These are phyloP conservation scores for Streblospio benedicti DNA, from an alignment of 1,140 invertebrate species.

Conservation along the genomic window DNA sequence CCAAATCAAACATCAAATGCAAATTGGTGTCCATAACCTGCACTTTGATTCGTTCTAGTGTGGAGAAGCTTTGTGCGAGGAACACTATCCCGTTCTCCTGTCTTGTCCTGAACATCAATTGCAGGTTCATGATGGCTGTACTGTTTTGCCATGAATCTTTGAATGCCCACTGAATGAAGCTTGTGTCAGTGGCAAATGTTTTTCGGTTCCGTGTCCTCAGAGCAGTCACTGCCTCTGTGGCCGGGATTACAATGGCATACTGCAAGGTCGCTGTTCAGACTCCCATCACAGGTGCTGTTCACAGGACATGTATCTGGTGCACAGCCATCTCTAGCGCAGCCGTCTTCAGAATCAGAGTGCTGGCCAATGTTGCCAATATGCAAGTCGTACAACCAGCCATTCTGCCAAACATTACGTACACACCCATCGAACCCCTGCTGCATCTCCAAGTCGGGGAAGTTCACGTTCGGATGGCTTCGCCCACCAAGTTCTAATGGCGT, in stretches of 20 bases:
- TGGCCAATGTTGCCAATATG: constrained; percentile 67
- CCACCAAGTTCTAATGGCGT: constrained; percentile 88
- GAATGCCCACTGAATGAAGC: constrained; percentile 88
- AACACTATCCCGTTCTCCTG: constrained; percentile 62
- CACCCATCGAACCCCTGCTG: constrained; percentile 86
- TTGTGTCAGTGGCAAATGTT: constrained; percentile 72
- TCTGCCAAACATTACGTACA: constrained; percentile 87
- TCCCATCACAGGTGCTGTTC: constrained; percentile 70
- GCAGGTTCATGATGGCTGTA: constrained; percentile 59
- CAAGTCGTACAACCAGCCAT: constrained; percentile 82
- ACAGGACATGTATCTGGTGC: constrained; percentile 24
- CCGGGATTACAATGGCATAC: constrained; percentile 57
- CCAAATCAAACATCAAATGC: constrained; percentile 66
- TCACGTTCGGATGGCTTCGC: constrained; percentile 49
- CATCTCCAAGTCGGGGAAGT: constrained; percentile 51
- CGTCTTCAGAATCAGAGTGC: constrained; percentile 67
- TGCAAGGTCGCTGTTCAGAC: constrained; percentile 52
- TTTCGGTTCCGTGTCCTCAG: constrained; percentile 53
- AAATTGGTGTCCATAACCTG: constrained; percentile 78
- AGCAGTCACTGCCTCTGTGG: constrained; percentile 67
- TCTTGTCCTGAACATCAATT: constrained; percentile 81
- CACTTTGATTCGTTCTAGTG: constrained; percentile 58
- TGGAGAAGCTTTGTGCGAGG: constrained; percentile 65
- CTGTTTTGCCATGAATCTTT: constrained; percentile 35
- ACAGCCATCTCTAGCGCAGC: constrained; percentile 67